phyloP scores from a whole-genome alignment of 1,140 invertebrate genomes.

The Psilanteris sp. region DNA sequence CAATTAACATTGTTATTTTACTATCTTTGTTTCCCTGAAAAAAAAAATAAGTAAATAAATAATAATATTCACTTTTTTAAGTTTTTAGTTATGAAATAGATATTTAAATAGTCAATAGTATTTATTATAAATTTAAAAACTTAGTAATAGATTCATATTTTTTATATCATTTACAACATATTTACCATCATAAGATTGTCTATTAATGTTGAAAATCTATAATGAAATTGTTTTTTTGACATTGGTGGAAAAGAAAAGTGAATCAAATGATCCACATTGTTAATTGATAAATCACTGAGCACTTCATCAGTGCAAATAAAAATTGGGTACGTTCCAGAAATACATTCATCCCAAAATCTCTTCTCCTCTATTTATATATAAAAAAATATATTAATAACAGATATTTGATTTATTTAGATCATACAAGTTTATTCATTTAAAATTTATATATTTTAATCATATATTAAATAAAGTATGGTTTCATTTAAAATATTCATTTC shows the following conservation, averaged over 20 bases:
- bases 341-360: constrained; percentile 64
- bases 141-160: too few relatives aligned
- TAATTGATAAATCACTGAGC: constrained; percentile 70
- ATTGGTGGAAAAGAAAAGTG: constrained; percentile 72
- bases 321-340: constrained; percentile 69
- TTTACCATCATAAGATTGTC: constrained; percentile 71
- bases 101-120: too few relatives aligned
- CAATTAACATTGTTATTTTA: constrained; percentile 71
- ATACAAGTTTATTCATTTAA: too few relatives aligned
- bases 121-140: too few relatives aligned
- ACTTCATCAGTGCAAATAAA: constrained; percentile 75
- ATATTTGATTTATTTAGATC: too few relatives aligned
- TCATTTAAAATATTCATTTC: not conserved
- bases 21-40: constrained; percentile 64
- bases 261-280: constrained; percentile 73
- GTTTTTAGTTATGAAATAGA: too few relatives aligned
- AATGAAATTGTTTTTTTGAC: constrained; percentile 72
- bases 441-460: too few relatives aligned
- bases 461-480: constrained; percentile 5
- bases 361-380: constrained; percentile 68
- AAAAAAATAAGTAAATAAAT: constrained; percentile 24
- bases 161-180: too few relatives aligned
- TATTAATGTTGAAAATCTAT: constrained; percentile 75
- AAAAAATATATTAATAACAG: too few relatives aligned
- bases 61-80: too few relatives aligned